Base-by-base conservation (phyloP, 2,797 vertebrate species). In the Lycodopsis pacificus region DNA sequence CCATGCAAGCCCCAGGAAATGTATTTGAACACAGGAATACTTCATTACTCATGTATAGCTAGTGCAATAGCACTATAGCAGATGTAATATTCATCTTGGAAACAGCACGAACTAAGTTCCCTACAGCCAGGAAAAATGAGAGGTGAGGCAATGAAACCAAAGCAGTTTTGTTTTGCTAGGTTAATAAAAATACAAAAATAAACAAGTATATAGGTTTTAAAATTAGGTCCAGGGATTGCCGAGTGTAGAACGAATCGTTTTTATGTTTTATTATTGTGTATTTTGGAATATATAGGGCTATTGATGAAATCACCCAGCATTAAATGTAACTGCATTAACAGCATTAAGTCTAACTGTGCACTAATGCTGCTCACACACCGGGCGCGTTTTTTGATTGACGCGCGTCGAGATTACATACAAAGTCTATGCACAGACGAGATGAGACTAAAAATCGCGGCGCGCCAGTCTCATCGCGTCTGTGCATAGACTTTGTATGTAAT, bases 261-360 rank as follows among this genome's bases (percentile, higher is more conserved):
- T 48, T 0, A 46, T 38, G 36, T 59, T 42, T 36, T 2, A 15
- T 53, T 70, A 40, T 40, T 68, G 32, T 40, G 42, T 17, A 34
- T 64, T n/a, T 27, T 20, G 40, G 40, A 59, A 66, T 44, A 48
- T 51, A 3, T 4, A 20, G 15, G n/a, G 46, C 34, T 54, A 57
- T 15, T 34, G 25, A 69, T 48, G 42, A 67, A 49, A 20, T 22
- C 42, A 32, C 15, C 11, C 19, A 44, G 40, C 56, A 59, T 68
- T 48, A 40, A 71, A 65, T 4, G 61, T 12, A 59, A 69, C 48
- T 19, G n/a, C n/a, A n/a, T n/a, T n/a, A n/a, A n/a, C n/a, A n/a
- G n/a, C n/a, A 62, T 73, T 30, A 71, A 56, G 9, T 36, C 57
- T n/a, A 77, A 40, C 65, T 68, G 77, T 53, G 36, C 46, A 56